Evolutionary conservation across 2,113 vertebrate species (phyloP).

Genomic region (Phycodurus eques): DNA sequence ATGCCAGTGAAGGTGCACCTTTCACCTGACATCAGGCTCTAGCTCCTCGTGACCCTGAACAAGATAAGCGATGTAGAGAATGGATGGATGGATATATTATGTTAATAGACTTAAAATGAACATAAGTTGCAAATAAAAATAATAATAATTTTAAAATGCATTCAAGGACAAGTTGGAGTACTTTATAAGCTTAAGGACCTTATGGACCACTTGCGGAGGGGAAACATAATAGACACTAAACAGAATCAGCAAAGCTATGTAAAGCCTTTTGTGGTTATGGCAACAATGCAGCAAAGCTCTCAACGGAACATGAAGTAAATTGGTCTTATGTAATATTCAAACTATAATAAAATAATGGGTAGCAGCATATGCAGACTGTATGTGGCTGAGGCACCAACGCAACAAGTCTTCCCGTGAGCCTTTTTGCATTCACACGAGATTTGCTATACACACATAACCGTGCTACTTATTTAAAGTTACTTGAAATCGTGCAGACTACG

Average conservation of each 20-base stretch:
- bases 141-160: neutral
- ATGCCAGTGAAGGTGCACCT: too few species aligned
- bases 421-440: neutral
- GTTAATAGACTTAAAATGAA: too few species aligned
- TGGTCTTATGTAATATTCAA: neutral
- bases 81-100: too few species aligned
- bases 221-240: conserved; percentile 6
- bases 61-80: too few species aligned
- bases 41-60: too few species aligned
- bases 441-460: neutral
- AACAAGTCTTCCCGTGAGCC: neutral
- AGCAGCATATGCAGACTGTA: neutral
- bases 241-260: neutral
- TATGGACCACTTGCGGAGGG: neutral
- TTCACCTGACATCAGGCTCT: too few species aligned
- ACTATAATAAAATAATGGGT: neutral
- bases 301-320: neutral
- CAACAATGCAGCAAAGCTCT: conserved; percentile 1
- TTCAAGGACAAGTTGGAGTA: neutral
- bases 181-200: neutral
- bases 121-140: neutral
- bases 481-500: neutral
- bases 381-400: neutral
- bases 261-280: neutral
- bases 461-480: neutral